A percentile compares a stretch with the other conserved stretches of the same genome.
Evolutionary conservation across 2,888 invertebrate genomes (phyloP).

Genomic region (Ypsolopha sequella): DNA sequence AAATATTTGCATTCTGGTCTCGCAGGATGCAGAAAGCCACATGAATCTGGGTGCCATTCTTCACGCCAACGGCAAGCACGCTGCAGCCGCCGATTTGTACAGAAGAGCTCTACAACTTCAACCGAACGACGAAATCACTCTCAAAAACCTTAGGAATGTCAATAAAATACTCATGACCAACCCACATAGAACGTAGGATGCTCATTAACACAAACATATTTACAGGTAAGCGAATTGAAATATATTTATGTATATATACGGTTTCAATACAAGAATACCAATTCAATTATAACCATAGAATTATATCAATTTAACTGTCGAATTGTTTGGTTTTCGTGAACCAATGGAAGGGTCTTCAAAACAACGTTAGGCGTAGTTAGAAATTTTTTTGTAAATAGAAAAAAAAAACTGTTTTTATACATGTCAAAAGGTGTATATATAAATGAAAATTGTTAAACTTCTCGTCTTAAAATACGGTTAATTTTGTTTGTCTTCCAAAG

Average conservation of each 20-base stretch:
- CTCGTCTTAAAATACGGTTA: not conserved
- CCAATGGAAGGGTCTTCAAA: slow-evolving; percentile 25
- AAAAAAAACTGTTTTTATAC: slow-evolving; percentile 46
- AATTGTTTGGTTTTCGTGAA: not conserved
- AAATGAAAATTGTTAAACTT: slow-evolving; percentile 5
- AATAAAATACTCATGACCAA: slow-evolving; percentile 41
- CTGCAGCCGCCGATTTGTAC: slow-evolving; percentile 89
- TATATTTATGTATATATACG: not conserved
- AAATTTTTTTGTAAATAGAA: slow-evolving; percentile 47
- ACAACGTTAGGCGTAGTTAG: slow-evolving; percentile 44
- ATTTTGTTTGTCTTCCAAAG: slow-evolving; percentile 8
- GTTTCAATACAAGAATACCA: slow-evolving; percentile 1
- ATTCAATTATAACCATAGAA: slow-evolving; percentile 5
- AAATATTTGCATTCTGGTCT: too few species aligned
- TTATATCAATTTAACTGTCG: slow-evolving; percentile 3
- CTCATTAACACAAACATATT: not conserved
- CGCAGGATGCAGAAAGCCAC: slow-evolving; percentile 88
- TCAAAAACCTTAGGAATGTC: slow-evolving; percentile 83
- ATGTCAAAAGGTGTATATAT: slow-evolving; percentile 24
- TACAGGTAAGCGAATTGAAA: not conserved
- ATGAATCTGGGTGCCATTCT: slow-evolving; percentile 96
- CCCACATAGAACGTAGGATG: slow-evolving; percentile 13
- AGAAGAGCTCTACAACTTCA: slow-evolving; percentile 86
- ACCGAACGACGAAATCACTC: slow-evolving; percentile 89
- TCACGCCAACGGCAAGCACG: slow-evolving; percentile 91